Percentiles rank a stretch among this genome's conserved stretches.
Evolutionary conservation across 2,113 vertebrate species (phyloP).

Genomic region (Murina feae): DNA sequence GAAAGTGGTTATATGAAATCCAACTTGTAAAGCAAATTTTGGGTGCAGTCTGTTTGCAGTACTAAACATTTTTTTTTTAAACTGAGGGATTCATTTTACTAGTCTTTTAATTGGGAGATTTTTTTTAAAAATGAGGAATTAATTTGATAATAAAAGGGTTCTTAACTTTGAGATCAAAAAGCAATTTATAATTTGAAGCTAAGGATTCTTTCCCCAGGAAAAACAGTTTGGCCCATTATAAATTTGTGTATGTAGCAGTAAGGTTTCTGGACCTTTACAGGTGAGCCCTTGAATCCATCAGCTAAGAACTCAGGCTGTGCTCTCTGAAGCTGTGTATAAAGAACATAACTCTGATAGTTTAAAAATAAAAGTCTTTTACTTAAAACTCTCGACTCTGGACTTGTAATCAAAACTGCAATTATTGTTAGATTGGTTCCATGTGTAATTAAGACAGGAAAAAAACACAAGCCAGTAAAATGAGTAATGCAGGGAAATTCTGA

Average conservation of each 20-base stretch:
- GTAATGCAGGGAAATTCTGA: conserved; percentile 47
- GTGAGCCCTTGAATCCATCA: not conserved
- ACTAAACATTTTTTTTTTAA: not conserved
- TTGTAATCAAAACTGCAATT: conserved; percentile 50
- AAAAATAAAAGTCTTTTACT: conserved; percentile 13
- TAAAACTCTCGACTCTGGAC: conserved; percentile 6
- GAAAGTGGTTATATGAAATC: not conserved
- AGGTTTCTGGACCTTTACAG: not conserved
- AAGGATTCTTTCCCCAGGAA: not conserved
- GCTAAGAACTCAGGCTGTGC: not conserved
- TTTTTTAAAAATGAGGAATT: not conserved
- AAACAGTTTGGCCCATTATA: not conserved
- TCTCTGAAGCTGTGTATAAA: conserved; percentile 3
- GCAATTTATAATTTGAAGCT: conserved; percentile 25
- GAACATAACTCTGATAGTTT: not conserved
- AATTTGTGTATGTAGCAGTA: not conserved
- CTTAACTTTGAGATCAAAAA: not conserved
- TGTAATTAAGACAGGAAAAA: conserved; percentile 60
- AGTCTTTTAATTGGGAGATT: not conserved
- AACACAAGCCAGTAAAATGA: conserved; percentile 50
- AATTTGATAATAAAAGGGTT: not conserved
- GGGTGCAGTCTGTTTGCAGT: not conserved
- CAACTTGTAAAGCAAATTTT: conserved; percentile 15
- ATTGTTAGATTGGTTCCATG: conserved; percentile 47
- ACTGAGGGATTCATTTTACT: not conserved